phyloP scores from a whole-genome alignment of 2,797 vertebrate genomes.

The Dendrocincla fuliginosa region DNA sequence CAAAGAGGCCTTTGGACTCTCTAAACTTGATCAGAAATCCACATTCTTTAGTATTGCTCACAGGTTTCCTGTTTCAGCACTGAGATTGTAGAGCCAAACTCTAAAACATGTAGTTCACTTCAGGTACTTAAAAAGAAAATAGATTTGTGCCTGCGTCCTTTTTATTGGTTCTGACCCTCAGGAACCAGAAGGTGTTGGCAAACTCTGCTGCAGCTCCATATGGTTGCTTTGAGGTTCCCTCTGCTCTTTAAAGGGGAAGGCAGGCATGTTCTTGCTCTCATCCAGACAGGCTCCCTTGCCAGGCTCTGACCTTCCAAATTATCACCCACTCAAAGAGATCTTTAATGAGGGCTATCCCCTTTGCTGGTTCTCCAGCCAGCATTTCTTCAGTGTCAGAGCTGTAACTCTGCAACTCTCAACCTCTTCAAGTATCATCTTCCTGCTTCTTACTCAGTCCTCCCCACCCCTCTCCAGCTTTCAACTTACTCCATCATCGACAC shows the following conservation, averaged over 20 bases:
- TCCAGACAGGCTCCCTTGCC: background rate
- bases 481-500: background rate
- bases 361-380: background rate
- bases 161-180: constrained; percentile 30
- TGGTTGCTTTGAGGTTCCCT: constrained; percentile 14
- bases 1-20: background rate
- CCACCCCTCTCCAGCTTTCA: background rate
- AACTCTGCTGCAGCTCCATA: background rate
- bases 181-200: constrained; percentile 43
- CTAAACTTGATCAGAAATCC: background rate
- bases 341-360: background rate
- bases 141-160: background rate
- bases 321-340: background rate
- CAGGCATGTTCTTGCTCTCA: background rate
- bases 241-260: background rate
- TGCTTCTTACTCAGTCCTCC: background rate
- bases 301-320: constrained; percentile 34
- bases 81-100: background rate
- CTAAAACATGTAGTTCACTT: background rate
- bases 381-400: background rate
- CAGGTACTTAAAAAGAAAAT: background rate
- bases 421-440: background rate
- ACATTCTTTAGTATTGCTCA: background rate
- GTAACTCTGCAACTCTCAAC: background rate
- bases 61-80: background rate